These are phyloP conservation scores for Tyto alba DNA, from an alignment of 2,113 vertebrate species.

Conservation along the genomic window DNA sequence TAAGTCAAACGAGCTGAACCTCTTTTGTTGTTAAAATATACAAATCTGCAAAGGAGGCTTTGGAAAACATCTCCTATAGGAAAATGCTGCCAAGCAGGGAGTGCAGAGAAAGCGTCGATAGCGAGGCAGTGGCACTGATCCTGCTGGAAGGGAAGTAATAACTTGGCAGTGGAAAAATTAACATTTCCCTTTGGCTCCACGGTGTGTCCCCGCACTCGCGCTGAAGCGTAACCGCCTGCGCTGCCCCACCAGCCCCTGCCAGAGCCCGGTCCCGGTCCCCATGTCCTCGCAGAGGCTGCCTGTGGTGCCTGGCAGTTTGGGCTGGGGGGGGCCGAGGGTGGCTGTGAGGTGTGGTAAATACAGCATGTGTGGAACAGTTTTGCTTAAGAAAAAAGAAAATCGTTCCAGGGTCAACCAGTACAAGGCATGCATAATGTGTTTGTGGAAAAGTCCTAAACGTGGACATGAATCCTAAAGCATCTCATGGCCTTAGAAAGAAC, in stretches of 20 bases:
- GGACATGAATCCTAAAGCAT: neutral
- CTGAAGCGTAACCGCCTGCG: neutral
- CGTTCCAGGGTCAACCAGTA: neutral
- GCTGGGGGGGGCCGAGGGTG: neutral
- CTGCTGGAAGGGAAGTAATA: neutral
- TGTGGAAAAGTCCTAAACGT: slow-evolving; percentile 10
- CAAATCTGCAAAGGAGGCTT: neutral
- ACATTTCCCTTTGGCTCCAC: neutral
- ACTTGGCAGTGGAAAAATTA: neutral
- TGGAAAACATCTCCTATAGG: neutral
- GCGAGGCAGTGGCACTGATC: neutral
- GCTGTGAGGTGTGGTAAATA: neutral
- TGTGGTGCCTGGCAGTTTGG: no score
- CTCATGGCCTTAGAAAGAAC: neutral
- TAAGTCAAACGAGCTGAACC: neutral
- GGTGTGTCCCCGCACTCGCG: accelerated
- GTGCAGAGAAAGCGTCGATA: neutral
- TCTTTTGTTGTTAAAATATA: neutral
- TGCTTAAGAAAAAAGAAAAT: neutral
- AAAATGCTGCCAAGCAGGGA: neutral
- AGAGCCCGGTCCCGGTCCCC: neutral
- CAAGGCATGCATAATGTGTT: neutral
- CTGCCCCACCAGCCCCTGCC: neutral
- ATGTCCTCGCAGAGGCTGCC: neutral
- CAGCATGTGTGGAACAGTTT: neutral